phyloP scores from a whole-genome alignment of 1,140 invertebrate genomes.

The Meloidogyne hapla region DNA sequence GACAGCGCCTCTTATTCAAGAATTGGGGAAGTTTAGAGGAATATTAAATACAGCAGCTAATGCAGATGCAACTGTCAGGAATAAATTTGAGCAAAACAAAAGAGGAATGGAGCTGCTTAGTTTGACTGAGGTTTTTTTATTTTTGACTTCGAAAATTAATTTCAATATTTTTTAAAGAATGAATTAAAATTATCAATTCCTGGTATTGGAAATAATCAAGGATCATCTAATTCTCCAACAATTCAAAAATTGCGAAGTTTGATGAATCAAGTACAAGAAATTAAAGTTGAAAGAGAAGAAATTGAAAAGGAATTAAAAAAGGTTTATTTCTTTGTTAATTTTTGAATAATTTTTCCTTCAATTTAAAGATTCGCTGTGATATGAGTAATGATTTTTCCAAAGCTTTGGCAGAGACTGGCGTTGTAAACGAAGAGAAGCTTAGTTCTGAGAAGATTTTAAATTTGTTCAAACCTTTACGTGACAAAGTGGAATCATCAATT shows the following conservation, averaged over 20 bases:
- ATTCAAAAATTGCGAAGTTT: conserved; percentile 75
- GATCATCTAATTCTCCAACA: conserved; percentile 58
- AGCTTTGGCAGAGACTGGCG: conserved; percentile 76
- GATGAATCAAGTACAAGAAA: conserved; percentile 73
- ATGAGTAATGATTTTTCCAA: conserved; percentile 70
- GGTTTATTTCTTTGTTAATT: conserved; percentile 68
- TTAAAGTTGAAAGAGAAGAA: conserved; percentile 70
- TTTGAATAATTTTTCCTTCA: conserved; percentile 7
- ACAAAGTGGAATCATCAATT: conserved; percentile 72
- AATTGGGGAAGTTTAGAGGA: conserved; percentile 81
- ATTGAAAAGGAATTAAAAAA: conserved; percentile 76
- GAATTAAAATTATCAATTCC: conserved; percentile 66
- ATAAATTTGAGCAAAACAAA: conserved; percentile 69
- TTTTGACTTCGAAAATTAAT: conserved; percentile 68
- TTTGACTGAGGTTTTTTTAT: conserved; percentile 68
- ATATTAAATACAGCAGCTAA: conserved; percentile 64
- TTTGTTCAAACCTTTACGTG: conserved; percentile 78
- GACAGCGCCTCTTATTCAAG: conserved; percentile 81
- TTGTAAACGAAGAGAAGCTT: conserved; percentile 76
- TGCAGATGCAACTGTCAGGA: conserved; percentile 77
- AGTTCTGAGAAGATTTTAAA: conserved; percentile 73
- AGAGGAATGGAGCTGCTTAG: conserved; percentile 42
- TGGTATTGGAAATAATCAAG: conserved; percentile 41
- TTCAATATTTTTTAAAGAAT: no score
- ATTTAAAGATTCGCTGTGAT: conserved; percentile 72